These are phyloP conservation scores for Cotesia congregata DNA, from an alignment of 2,888 invertebrate genomes.

Conservation along the genomic window DNA sequence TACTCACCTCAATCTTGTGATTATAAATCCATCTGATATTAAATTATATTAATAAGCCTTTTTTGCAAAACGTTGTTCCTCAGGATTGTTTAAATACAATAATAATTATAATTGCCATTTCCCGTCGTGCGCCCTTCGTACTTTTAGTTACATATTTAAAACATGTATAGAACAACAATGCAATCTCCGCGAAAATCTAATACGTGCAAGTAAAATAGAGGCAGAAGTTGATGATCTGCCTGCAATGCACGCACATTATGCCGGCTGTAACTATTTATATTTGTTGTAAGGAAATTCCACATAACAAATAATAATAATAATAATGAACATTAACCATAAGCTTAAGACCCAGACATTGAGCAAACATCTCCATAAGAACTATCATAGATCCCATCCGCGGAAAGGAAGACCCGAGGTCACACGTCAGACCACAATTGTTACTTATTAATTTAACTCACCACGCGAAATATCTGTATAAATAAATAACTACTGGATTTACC, in stretches of 20 bases:
- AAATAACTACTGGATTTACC: conserved; percentile 8
- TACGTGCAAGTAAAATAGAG: not conserved
- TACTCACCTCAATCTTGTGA: not conserved
- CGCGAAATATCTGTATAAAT: conserved; percentile 5
- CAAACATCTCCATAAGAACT: conserved; percentile 27
- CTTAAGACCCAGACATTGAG: not conserved
- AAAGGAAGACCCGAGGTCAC: conserved; percentile 28
- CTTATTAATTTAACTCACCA: conserved; percentile 29
- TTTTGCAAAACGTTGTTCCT: not conserved
- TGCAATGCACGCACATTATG: not conserved
- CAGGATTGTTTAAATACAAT: not conserved
- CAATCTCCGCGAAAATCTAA: not conserved
- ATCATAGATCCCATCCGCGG: conserved; percentile 26
- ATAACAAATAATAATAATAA: not conserved
- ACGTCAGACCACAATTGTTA: conserved; percentile 6
- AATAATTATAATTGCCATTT: not conserved
- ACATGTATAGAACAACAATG: not conserved
- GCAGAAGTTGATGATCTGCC: not conserved
- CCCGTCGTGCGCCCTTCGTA: not conserved
- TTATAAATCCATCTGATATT: not conserved
- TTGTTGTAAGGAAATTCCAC: not conserved
- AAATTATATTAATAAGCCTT: not conserved
- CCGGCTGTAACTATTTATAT: not conserved
- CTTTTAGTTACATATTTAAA: too few species aligned
- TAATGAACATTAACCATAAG: not conserved